Evolutionary conservation across 2,113 vertebrate genomes (phyloP).

Genomic region (Protobothrops flavoviridis): DNA sequence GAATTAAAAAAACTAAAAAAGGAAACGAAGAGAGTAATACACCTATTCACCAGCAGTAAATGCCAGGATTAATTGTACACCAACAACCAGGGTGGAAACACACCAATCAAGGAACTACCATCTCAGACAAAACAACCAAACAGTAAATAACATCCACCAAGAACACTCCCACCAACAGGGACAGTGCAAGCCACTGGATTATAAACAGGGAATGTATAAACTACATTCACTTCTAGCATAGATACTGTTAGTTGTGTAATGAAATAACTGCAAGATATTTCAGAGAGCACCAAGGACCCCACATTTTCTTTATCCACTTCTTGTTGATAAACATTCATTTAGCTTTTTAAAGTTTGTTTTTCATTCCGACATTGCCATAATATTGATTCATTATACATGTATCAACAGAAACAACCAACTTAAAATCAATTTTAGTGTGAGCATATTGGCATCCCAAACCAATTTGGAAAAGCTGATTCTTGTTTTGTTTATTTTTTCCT

Average conservation of each 20-base stretch:
- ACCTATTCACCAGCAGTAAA: neutral
- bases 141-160: neutral
- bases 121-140: neutral
- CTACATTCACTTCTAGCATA: neutral
- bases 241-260: neutral
- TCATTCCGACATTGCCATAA: neutral
- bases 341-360: neutral
- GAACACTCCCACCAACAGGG: neutral
- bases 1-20: neutral
- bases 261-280: neutral
- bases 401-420: constrained; percentile 9
- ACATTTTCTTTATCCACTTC: neutral
- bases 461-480: constrained; percentile 1
- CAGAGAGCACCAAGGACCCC: neutral
- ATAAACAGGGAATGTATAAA: neutral
- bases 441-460: constrained; percentile 14
- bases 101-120: neutral
- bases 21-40: neutral
- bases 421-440: constrained; percentile 5
- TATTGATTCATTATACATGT: neutral
- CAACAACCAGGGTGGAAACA: neutral
- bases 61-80: neutral
- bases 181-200: neutral
- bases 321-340: neutral
- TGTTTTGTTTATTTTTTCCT: neutral